Base-by-base conservation (phyloP, 2,888 invertebrate species). In the Tethea ocularis region DNA sequence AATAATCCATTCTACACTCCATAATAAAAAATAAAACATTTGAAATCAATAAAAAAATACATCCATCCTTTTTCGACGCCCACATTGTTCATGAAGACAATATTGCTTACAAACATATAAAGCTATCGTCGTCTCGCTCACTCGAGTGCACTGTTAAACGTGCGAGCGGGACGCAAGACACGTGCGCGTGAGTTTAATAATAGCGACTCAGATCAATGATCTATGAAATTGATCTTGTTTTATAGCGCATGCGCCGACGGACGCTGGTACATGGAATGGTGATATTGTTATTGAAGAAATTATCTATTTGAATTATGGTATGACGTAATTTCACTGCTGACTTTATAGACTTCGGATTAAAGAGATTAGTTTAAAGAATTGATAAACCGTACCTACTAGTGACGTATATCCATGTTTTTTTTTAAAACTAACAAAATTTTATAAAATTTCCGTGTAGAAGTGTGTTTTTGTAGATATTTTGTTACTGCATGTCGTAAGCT, bases 201-300 rank as follows among this genome's bases (percentile, higher is more conserved):
- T 63, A 63, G 59, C 54, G 46, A 22, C 57, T 58, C 55, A 59
- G 63, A 63, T 63, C 63, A 63, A 57, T 61, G 63, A 52, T 63
- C 63, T 54, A 53, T 26, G 17, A 20, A 53, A 55, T 55, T 56
- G 63, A 57, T 58, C 56, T 51, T 55, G 56, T 59, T 51, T 23
- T 57, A 56, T 60, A 51, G 46, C 41, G 17, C 46, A 20, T 7
- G 46, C 46, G 46, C 17, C 10, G 46, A 20, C 7, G 46, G 41
- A 17, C 17, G 41, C 17, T 10, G 46, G 2, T 46, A 15, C 15
- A 38, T 38, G 13, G 4, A 15, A 38, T n/a, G 46, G 20, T 46
- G n/a, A n/a, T n/a, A n/a, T 46, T 46, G 17, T 46, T 20, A 20
- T 6, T 0, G 1, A 20, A 46, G 7, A 46, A 10, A 2, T 46